phyloP scores from a whole-genome alignment of 2,113 vertebrate genomes.

The Amphilophus citrinellus region DNA sequence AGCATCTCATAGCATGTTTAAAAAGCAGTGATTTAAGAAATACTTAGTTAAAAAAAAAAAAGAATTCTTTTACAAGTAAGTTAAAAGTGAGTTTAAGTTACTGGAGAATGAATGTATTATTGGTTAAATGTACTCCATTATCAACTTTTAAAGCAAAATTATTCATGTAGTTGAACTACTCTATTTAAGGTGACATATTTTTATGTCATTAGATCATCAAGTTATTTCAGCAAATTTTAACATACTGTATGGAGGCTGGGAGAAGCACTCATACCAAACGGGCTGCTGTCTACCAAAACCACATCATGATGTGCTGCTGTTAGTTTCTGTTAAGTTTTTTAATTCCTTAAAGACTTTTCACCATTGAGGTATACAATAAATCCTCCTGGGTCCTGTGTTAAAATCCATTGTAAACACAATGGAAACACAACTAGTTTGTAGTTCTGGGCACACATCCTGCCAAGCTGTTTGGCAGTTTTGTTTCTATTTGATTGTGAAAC shows the following conservation, averaged over 20 bases:
- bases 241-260: neutral
- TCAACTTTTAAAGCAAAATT: too few species aligned
- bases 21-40: too few species aligned
- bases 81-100: neutral
- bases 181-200: neutral
- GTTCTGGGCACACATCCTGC: too few species aligned
- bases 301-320: neutral
- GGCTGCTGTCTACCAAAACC: too few species aligned
- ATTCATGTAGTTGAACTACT: neutral
- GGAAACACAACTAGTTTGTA: neutral
- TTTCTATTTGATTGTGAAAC: too few species aligned
- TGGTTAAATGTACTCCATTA: neutral
- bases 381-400: neutral
- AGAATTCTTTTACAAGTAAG: neutral
- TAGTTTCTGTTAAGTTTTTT: too few species aligned
- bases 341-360: neutral
- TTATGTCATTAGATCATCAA: neutral
- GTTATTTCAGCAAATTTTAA: neutral
- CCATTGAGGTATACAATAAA: neutral
- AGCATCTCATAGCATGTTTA: neutral
- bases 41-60: neutral
- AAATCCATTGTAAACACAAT: neutral
- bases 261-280: neutral
- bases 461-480: too few species aligned
- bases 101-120: neutral